phyloP scores from a whole-genome alignment of 2,113 vertebrate genomes.

The Aphyosemion australe region DNA sequence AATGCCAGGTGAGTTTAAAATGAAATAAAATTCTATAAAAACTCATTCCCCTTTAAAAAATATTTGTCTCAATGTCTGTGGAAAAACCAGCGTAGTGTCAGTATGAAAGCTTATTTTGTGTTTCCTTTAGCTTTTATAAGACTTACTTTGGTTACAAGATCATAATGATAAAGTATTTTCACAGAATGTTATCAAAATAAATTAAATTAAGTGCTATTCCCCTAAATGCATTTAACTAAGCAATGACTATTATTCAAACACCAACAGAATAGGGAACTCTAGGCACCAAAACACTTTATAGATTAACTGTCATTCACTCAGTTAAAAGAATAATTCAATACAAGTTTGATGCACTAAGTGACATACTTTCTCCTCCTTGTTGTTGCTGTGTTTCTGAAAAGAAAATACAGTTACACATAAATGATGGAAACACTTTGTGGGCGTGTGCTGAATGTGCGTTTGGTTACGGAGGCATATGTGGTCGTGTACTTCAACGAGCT shows the following conservation, averaged over 20 bases:
- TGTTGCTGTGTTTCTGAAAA: slow-evolving; percentile 83
- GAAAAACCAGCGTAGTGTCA: slow-evolving; percentile 16
- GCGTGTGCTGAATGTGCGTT: slow-evolving; percentile 16
- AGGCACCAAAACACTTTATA: slow-evolving; percentile 50
- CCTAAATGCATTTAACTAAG: slow-evolving; percentile 41
- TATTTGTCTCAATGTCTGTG: not conserved
- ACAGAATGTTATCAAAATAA: slow-evolving; percentile 12
- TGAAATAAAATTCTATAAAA: not conserved
- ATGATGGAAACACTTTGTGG: slow-evolving; percentile 47
- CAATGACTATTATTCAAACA: slow-evolving; percentile 36
- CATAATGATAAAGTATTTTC: slow-evolving; percentile 1
- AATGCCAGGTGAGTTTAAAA: too few species aligned
- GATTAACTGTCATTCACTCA: slow-evolving; percentile 61
- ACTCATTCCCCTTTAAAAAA: not conserved
- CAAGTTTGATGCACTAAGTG: slow-evolving; percentile 69
- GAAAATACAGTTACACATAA: slow-evolving; percentile 79
- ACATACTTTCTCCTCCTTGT: slow-evolving; percentile 82
- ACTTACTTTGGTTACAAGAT: not conserved
- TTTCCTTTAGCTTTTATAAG: slow-evolving; percentile 1
- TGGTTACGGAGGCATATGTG: slow-evolving; percentile 5
- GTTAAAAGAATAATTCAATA: slow-evolving; percentile 40
- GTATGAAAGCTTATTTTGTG: slow-evolving; percentile 27
- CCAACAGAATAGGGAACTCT: slow-evolving; percentile 33
- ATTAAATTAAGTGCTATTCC: slow-evolving; percentile 63
- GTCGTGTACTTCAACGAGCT: slow-evolving; percentile 37